Conservation (phyloP, 2,113 vertebrate species). For the Limnothrissa miodon region DNA sequence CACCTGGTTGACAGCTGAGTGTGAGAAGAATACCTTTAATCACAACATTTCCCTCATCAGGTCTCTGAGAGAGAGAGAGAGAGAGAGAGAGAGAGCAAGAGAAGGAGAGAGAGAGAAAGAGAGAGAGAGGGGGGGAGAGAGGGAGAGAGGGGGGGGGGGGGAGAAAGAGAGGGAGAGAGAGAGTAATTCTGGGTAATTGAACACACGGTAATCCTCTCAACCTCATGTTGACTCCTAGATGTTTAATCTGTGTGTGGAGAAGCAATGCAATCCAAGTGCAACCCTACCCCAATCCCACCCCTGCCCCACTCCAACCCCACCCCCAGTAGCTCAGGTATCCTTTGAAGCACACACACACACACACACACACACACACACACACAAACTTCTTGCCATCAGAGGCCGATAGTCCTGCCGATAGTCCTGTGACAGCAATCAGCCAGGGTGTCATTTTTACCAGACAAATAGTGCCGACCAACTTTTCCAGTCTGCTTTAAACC, state of each 20-base stretch:
- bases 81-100: neutral
- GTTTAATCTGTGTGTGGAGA: neutral
- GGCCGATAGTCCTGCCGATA: neutral
- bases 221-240: neutral
- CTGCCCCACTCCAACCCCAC: too few relatives aligned
- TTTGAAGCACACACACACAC: neutral
- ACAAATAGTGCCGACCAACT: neutral
- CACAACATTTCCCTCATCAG: neutral
- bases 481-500: neutral
- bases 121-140: neutral
- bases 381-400: neutral
- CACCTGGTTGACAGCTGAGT: conserved; percentile 13
- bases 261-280: neutral
- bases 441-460: too few relatives aligned
- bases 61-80: neutral
- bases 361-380: too few relatives aligned
- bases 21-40: conserved; percentile 4
- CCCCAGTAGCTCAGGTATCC: neutral
- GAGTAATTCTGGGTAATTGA: conserved; percentile 3
- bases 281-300: too few relatives aligned
- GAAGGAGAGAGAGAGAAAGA: neutral
- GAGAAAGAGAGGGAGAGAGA: neutral
- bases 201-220: conserved; percentile 3
- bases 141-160: neutral
- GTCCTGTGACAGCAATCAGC: too few relatives aligned